These are phyloP conservation scores for Chrysolina americana DNA, from an alignment of 2,888 invertebrate species.

Conservation along the genomic window DNA sequence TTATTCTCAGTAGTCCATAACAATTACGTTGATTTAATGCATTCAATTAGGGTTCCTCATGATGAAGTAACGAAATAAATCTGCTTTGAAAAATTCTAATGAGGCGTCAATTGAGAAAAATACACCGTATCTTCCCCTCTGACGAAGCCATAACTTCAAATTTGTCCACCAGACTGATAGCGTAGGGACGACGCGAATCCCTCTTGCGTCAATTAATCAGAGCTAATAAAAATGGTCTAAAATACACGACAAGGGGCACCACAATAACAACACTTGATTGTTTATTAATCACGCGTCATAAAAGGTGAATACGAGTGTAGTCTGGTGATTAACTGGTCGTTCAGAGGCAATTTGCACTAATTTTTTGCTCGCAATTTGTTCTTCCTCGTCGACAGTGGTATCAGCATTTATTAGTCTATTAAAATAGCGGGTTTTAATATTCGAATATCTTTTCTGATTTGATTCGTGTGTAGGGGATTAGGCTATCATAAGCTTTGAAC, in stretches of 20 bases:
- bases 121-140: neutral
- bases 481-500: no score
- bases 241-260: conserved; percentile 1
- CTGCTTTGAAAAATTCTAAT: no score
- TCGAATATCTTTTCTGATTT: no score
- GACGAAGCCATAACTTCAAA: neutral
- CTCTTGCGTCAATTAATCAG: conserved; percentile 1
- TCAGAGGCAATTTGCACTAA: neutral
- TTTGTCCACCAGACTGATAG: neutral
- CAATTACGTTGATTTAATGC: no score
- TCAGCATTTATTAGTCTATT: no score
- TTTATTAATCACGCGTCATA: conserved; percentile 3
- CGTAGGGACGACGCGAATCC: neutral
- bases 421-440: no score
- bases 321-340: neutral
- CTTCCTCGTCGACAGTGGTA: neutral
- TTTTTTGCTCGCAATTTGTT: neutral
- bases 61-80: no score
- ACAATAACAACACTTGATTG: neutral
- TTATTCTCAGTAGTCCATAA: no score
- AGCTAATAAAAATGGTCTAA: neutral
- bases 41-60: no score
- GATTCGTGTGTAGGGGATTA: no score
- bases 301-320: conserved; percentile 6
- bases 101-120: no score